Percentiles rank a stretch among this genome's conserved stretches.
Conservation (phyloP, 2,113 vertebrate genomes). For the Jaculus jaculus region DNA sequence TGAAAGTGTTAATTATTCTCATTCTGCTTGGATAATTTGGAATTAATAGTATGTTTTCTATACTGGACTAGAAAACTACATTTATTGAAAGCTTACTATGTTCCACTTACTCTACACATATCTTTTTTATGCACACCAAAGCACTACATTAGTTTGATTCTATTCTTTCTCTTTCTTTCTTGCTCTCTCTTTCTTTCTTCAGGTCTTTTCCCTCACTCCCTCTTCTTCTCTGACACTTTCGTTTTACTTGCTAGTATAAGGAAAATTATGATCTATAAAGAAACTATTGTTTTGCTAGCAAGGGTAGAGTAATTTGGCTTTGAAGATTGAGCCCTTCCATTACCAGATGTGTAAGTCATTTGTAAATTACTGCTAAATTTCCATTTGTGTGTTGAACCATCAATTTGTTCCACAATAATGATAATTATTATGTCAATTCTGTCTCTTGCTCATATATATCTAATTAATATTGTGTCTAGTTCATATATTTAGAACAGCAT, state of each 20-base stretch:
- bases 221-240: no score
- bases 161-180: no score
- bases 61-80: not conserved
- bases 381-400: not conserved
- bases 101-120: not conserved
- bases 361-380: conserved; percentile 2
- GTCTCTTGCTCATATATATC: not conserved
- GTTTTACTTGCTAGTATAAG: not conserved
- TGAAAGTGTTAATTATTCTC: conserved; percentile 25
- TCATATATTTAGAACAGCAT: not conserved
- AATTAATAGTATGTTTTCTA: not conserved
- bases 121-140: not conserved
- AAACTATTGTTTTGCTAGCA: not conserved
- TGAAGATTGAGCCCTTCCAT: not conserved
- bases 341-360: not conserved
- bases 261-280: not conserved
- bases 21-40: not conserved
- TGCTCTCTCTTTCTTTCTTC: not conserved
- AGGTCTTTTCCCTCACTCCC: no score
- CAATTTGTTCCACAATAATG: not conserved
- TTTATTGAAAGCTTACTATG: not conserved
- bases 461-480: not conserved
- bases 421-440: not conserved
- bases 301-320: not conserved
- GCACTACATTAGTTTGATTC: not conserved